Conservation (phyloP, 2,797 vertebrate species). For the Enteromius viviparus region DNA sequence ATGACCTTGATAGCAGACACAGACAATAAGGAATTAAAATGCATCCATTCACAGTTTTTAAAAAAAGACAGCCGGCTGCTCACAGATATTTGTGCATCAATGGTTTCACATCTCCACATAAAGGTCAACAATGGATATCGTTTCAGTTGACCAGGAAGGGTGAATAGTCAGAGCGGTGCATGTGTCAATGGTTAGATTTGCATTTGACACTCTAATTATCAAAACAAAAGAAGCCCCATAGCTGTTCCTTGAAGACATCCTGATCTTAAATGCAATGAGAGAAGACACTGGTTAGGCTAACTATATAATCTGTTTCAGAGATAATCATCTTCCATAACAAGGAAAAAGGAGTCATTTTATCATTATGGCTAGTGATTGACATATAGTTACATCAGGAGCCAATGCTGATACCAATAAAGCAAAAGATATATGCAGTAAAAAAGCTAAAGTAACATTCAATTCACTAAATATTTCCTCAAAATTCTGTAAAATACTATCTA, state of each 20-base stretch:
- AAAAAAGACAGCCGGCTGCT: neutral
- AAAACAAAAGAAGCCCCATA: neutral
- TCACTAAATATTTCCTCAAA: neutral
- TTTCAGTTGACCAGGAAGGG: conserved; percentile 30
- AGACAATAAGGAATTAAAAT: conserved; percentile 27
- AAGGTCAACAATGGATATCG: conserved; percentile 26
- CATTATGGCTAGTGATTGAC: neutral
- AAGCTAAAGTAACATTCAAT: neutral
- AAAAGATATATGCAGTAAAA: neutral
- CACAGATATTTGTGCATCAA: conserved; percentile 29
- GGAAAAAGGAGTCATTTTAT: neutral
- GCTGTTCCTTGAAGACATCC: neutral
- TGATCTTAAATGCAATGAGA: neutral
- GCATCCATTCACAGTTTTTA: neutral
- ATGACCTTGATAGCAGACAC: neutral
- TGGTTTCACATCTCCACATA: conserved; percentile 36
- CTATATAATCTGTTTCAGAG: neutral
- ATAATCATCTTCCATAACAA: neutral
- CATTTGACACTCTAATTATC: conserved; percentile 40
- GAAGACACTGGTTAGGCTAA: neutral
- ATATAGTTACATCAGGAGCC: neutral
- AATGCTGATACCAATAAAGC: neutral
- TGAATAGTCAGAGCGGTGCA: neutral
- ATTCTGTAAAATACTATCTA: neutral
- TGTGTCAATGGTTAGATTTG: conserved; percentile 18